These are phyloP conservation scores for Hyles lineata DNA, from an alignment of 2,888 invertebrate genomes.

Conservation along the genomic window DNA sequence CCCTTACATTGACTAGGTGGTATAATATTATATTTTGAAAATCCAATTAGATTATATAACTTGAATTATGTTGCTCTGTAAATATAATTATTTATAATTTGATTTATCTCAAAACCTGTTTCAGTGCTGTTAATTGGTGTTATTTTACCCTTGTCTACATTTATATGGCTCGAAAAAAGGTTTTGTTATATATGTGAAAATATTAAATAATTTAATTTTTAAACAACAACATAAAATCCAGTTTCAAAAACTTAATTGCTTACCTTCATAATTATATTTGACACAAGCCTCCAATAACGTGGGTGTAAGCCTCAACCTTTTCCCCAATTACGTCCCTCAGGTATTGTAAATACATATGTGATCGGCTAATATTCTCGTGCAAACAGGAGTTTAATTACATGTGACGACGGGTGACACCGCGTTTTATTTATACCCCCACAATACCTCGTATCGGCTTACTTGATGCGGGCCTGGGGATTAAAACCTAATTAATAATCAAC, in stretches of 20 bases:
- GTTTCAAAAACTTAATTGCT: background rate
- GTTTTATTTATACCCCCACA: constrained; percentile 30
- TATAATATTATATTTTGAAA: background rate
- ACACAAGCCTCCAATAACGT: background rate
- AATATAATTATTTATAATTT: too few species aligned
- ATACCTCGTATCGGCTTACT: constrained; percentile 24
- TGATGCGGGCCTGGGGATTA: constrained; percentile 19
- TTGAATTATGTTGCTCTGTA: too few species aligned
- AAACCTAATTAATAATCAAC: constrained; percentile 16
- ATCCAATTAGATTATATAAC: too few species aligned
- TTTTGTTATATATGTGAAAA: too few species aligned
- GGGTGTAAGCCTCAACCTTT: background rate
- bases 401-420: constrained; percentile 23
- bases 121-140: too few species aligned
- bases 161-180: too few species aligned
- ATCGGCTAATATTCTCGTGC: constrained; percentile 28
- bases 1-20: background rate
- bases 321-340: background rate
- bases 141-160: too few species aligned
- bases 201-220: too few species aligned
- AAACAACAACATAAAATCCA: too few species aligned
- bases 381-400: constrained; percentile 32
- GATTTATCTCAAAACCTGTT: too few species aligned
- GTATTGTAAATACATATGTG: constrained; percentile 10
- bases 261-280: background rate